A percentile compares a stretch with the other conserved stretches of the same genome.
phyloP scores from a whole-genome alignment of 2,888 invertebrate species.

The Drosophila cyrtoloma region DNA sequence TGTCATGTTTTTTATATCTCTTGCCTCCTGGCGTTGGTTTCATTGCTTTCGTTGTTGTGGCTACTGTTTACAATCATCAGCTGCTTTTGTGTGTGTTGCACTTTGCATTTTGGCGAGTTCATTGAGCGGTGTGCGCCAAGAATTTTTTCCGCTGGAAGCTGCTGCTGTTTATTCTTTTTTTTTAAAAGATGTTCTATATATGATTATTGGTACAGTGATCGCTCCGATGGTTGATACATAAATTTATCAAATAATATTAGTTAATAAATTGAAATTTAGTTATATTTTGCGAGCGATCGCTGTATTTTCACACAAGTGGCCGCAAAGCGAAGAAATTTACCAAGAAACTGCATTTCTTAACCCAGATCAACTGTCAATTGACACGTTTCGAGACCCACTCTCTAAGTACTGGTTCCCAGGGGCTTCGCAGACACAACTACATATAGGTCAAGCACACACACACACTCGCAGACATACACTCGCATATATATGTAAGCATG shows the following conservation, averaged over 20 bases:
- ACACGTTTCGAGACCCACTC: conserved; percentile 5
- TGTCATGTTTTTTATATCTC: conserved; percentile 26
- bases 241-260: neutral
- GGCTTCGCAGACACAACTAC: conserved; percentile 11
- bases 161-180: neutral
- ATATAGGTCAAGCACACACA: conserved; percentile 43
- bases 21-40: conserved; percentile 9
- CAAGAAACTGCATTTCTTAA: conserved; percentile 1
- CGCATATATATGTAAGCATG: neutral
- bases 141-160: conserved; percentile 6
- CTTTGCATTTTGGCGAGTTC: conserved; percentile 40
- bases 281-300: neutral
- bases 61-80: conserved; percentile 47
- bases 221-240: neutral
- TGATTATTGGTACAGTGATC: neutral
- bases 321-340: neutral
- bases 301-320: neutral
- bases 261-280: neutral
- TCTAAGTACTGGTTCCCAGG: conserved; percentile 29
- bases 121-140: conserved; percentile 20
- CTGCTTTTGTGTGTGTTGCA: conserved; percentile 28
- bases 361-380: conserved; percentile 19
- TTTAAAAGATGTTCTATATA: neutral
- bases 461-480: neutral
- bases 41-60: conserved; percentile 12